phyloP scores from a whole-genome alignment of 2,113 vertebrate species.

The Glareola pratincola region DNA sequence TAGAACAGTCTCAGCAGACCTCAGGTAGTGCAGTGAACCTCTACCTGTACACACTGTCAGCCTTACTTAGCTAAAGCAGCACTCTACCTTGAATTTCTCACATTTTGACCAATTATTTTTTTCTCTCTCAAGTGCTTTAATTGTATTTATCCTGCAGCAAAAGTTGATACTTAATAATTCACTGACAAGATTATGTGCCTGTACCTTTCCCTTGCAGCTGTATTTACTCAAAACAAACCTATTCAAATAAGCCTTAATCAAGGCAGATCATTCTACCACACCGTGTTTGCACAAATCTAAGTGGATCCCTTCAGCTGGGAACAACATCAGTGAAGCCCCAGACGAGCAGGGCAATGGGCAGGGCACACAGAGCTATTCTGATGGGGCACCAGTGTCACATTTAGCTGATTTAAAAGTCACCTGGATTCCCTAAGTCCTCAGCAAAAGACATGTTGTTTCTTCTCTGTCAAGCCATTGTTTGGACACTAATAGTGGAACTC shows the following conservation, averaged over 20 bases:
- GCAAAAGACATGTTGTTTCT: neutral
- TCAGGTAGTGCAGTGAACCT: constrained; percentile 8
- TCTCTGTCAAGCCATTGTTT: no score
- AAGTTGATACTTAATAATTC: neutral
- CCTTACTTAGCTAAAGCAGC: neutral
- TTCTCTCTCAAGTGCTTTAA: neutral
- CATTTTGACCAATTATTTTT: neutral
- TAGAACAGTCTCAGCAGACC: constrained; percentile 51
- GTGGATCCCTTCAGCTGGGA: neutral
- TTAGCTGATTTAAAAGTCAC: neutral
- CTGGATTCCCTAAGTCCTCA: rapidly evolving
- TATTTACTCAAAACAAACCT: constrained; percentile 47
- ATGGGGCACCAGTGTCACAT: neutral
- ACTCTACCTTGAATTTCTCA: neutral
- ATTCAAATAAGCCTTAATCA: constrained; percentile 29
- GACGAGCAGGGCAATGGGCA: neutral
- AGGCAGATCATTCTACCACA: neutral
- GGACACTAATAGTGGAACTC: neutral
- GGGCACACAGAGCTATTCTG: neutral
- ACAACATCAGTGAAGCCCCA: neutral
- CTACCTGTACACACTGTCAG: constrained; percentile 13
- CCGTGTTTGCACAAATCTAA: neutral
- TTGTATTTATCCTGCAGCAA: neutral
- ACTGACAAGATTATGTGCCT: neutral
- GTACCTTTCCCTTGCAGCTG: constrained; percentile 34